Evolutionary conservation across 1,140 invertebrate species (phyloP), one percentile per base, ranked within the genome.

Genomic region (Drosophila bipectinata): DNA sequence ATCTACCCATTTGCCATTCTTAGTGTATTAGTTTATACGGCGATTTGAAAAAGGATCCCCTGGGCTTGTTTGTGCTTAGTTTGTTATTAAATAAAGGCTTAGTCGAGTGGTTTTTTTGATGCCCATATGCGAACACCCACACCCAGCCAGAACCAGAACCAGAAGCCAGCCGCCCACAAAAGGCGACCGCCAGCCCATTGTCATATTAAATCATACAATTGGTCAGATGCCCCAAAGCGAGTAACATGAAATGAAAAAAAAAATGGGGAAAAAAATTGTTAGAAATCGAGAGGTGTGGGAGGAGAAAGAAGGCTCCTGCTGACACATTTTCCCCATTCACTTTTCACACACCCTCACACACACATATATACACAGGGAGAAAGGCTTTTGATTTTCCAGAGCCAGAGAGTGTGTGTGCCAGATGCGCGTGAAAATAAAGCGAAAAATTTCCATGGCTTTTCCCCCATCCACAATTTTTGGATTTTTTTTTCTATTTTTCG

Each of bases 391-490:
- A 67, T 53, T 48, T 37, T 18, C 32, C 61, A 26, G 32, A 9
- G 0, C 8, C 60, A 51, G 49, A 21, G 51, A 14, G 21, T 57
- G 21, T 57, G 58, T 85, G 78, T 80, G 79, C 76, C 81, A 85
- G 81, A 79, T 85, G 82, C 77, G 81, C 81, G 77, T 74, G 81
- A 80, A 85, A 85, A 84, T 84, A 77, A 85, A 77, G 61, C 77
- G 73, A 55, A 67, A 61, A 80, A 87, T 85, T 87, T 85, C 68
- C 78, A 81, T 84, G 54, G 12, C 44, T 58, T 39, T 18, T 18
- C 18, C 52, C 28, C 48, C 54, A 39, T 18, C 61, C 39, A 8
- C 44, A 30, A 62, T 69, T 63, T 84, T 61, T 9, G n/a, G n/a
- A 6, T 10, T 21, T 44, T 54, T 55, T 15, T 47, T 45, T 63